A percentile compares a stretch with the other conserved stretches of the same genome.
Evolutionary conservation across 1,140 invertebrate species (phyloP).

Genomic region (Tenebrio molitor): DNA sequence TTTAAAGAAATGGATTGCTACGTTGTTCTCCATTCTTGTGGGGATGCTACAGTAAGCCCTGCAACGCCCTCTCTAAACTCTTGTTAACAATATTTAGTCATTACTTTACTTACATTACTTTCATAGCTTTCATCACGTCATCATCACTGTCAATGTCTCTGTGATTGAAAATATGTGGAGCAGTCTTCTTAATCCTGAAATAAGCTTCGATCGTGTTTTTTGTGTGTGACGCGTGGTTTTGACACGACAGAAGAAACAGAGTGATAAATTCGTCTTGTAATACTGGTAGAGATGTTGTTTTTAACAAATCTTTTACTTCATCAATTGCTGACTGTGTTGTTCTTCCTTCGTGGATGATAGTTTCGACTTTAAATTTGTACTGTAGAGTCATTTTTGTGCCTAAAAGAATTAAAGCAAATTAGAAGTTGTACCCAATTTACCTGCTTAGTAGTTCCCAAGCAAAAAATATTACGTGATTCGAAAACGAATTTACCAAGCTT

Average conservation of each 20-base stretch:
- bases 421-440: too few species aligned
- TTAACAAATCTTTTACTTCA: neutral
- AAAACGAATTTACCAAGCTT: too few species aligned
- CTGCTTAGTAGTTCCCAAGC: too few species aligned
- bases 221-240: constrained; percentile 68
- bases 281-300: neutral
- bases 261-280: constrained; percentile 60
- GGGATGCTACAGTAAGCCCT: constrained; percentile 65
- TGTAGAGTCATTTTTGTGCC: neutral
- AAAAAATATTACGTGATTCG: too few species aligned
- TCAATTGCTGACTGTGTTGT: neutral
- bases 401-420: too few species aligned
- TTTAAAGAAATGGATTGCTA: neutral
- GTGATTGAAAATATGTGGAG: constrained; percentile 72
- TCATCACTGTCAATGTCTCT: constrained; percentile 62
- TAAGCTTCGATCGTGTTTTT: constrained; percentile 72
- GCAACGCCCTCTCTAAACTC: too few species aligned
- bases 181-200: constrained; percentile 69
- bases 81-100: too few species aligned
- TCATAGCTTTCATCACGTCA: constrained; percentile 61
- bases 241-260: constrained; percentile 73
- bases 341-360: neutral
- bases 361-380: neutral
- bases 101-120: constrained; percentile 55
- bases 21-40: neutral